These are phyloP conservation scores for Drosophila erecta DNA, from an alignment of 1,140 invertebrate genomes.

Conservation along the genomic window DNA sequence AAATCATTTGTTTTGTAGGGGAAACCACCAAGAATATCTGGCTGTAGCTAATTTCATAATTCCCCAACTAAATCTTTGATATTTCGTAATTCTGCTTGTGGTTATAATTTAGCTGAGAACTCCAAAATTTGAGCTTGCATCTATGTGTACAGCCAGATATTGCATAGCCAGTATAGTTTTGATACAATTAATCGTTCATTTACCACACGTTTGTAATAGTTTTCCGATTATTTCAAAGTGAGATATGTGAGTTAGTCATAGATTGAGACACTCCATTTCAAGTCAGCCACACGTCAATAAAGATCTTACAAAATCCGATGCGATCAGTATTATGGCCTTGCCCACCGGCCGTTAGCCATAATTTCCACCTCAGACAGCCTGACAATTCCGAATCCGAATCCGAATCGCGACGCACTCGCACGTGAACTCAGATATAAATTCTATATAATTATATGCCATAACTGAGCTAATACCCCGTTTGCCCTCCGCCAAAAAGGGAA, in stretches of 20 bases:
- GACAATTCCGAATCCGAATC: constrained; percentile 13
- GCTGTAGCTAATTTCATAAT: background rate
- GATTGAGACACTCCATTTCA: background rate
- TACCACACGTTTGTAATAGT: too few species aligned
- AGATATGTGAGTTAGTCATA: background rate
- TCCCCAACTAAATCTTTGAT: background rate
- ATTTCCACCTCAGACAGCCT: constrained; percentile 26
- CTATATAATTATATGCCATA: constrained; percentile 40
- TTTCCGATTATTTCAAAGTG: background rate
- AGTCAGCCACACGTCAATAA: background rate
- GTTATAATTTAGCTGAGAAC: background rate
- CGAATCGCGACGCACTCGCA: background rate
- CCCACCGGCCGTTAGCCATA: constrained; percentile 15
- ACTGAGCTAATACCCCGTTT: constrained; percentile 29
- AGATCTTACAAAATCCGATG: background rate
- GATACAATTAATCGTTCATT: too few species aligned
- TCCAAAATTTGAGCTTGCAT: background rate
- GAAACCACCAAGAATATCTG: constrained; percentile 10
- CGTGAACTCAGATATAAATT: constrained; percentile 14
- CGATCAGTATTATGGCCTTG: constrained; percentile 15
- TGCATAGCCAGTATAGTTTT: too few species aligned
- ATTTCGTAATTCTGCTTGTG: background rate
- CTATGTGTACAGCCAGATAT: too few species aligned
- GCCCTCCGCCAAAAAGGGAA: constrained; percentile 21
- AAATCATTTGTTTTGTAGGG: background rate